Evolutionary conservation across 2,113 vertebrate genomes (phyloP).

Genomic region (Oryzias melastigma): DNA sequence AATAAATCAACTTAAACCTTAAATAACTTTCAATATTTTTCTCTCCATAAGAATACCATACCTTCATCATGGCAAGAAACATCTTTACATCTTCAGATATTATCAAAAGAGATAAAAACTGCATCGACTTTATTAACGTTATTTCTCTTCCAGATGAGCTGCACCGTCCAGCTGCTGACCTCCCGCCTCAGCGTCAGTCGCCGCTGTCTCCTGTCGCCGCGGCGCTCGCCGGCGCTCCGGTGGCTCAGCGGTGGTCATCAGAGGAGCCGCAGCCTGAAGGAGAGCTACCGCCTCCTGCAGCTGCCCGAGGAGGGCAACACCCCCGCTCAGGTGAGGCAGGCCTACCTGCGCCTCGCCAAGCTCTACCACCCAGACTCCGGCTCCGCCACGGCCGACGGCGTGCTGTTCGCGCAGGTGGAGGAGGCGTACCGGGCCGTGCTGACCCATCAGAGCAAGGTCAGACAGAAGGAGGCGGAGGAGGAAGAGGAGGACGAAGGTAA

Average conservation of each 20-base stretch:
- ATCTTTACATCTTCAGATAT: too few relatives aligned
- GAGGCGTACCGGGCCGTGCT: constrained; percentile 87
- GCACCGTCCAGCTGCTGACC: constrained; percentile 27
- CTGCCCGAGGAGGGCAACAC: constrained; percentile 58
- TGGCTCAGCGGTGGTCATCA: constrained; percentile 23
- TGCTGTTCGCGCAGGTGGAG: constrained; percentile 82
- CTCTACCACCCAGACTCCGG: constrained; percentile 91
- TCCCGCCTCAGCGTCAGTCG: background rate
- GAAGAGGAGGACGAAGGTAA: constrained; percentile 77
- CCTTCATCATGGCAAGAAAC: too few relatives aligned
- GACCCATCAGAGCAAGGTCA: constrained; percentile 66
- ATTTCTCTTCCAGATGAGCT: constrained; percentile 36
- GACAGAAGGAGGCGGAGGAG: constrained; percentile 38
- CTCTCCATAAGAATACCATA: too few relatives aligned
- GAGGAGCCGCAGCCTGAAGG: constrained; percentile 56
- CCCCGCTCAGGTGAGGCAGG: constrained; percentile 80
- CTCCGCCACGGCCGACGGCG: constrained; percentile 74
- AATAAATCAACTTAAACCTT: too few relatives aligned
- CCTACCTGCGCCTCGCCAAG: constrained; percentile 86
- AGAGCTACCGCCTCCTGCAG: constrained; percentile 73
- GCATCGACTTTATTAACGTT: too few relatives aligned
- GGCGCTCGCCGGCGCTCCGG: constrained; percentile 18
- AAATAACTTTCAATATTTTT: too few relatives aligned
- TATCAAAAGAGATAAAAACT: too few relatives aligned
- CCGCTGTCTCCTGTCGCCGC: constrained; percentile 15